Evolutionary conservation across 1,140 invertebrate species (phyloP).

Genomic region (Medauroidea extradentata): DNA sequence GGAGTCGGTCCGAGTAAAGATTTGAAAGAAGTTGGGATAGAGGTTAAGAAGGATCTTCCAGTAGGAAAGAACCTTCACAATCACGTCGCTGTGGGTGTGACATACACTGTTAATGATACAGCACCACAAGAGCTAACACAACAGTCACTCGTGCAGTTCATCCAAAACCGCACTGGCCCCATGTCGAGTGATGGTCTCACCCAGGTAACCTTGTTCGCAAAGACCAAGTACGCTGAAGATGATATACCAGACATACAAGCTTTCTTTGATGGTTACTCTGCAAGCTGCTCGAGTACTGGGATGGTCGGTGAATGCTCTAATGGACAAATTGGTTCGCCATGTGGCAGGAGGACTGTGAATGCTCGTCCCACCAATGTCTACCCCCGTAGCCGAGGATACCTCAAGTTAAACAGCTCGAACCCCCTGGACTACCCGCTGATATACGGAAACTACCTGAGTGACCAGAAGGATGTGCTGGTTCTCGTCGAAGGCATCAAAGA

Average conservation of each 20-base stretch:
- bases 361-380: conserved; percentile 3
- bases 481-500: conserved; percentile 33
- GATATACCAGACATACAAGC: conserved; percentile 29
- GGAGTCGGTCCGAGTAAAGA: conserved; percentile 9
- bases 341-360: conserved; percentile 12
- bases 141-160: not conserved
- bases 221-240: conserved; percentile 21
- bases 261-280: conserved; percentile 45
- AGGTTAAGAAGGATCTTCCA: conserved; percentile 40
- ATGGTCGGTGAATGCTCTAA: conserved; percentile 36
- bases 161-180: conserved; percentile 39
- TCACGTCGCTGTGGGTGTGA: conserved; percentile 44
- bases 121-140: not conserved
- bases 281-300: conserved; percentile 38
- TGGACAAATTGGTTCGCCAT: conserved; percentile 28
- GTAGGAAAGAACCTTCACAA: conserved; percentile 56
- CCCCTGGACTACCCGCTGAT: conserved; percentile 59
- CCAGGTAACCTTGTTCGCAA: conserved; percentile 36
- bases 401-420: conserved; percentile 49
- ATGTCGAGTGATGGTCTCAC: conserved; percentile 47
- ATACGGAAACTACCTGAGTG: conserved; percentile 59
- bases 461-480: conserved; percentile 46
- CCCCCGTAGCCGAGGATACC: conserved; percentile 29
- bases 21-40: not conserved
- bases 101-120: conserved; percentile 38